Evolutionary conservation across 1,140 invertebrate genomes (phyloP), one percentile per base, ranked within the genome.

Genomic region (Oedothorax gibbosus): DNA sequence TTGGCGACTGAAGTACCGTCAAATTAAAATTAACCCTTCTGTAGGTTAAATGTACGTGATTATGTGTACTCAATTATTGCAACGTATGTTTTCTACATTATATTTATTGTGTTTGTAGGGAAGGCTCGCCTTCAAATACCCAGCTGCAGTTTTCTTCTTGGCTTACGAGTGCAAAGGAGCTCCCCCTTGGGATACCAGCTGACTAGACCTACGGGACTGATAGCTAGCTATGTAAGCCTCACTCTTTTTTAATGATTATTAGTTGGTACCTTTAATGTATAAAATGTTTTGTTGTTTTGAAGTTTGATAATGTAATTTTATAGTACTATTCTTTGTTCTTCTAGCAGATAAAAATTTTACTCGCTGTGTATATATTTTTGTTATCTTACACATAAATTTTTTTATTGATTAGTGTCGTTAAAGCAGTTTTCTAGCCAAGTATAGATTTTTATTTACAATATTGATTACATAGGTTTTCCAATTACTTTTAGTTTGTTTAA

Each of bases 131-230:
- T 85, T 85, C 65, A 71, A 49, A 18, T 77, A 53, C 83, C 65
- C 56, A 69, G 73, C 68, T 51, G 78, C 21, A 68, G 54, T 84
- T 78, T 78, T 85, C 65, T 57, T 71, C 69, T n/a, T 85, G 53
- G 78, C 83, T 62, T 78, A 85, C 83, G 83, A 86, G 76, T 86
- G 85, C 69, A 69, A 75, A 57, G 85, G 85, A 15, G 77, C 51
- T 75, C 85, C 85, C 50, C 85, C 85, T 80, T 86, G 85, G 85
- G 85, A 86, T 73, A 86, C 85, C 68, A 86, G 85, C 85, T 86
- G 85, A 86, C 85, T 72, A 80, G 85, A 21, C 75, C 66, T 85
- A 62, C 12, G 53, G 72, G 56, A 62, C 68, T 79, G 75, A 80
- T 60, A 57, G 71, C 62, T 65, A 73, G 76, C 77, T 60, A 80